Evolutionary conservation across 2,888 invertebrate genomes (phyloP).

Genomic region (Galeopsomyia nigrocyanea): DNA sequence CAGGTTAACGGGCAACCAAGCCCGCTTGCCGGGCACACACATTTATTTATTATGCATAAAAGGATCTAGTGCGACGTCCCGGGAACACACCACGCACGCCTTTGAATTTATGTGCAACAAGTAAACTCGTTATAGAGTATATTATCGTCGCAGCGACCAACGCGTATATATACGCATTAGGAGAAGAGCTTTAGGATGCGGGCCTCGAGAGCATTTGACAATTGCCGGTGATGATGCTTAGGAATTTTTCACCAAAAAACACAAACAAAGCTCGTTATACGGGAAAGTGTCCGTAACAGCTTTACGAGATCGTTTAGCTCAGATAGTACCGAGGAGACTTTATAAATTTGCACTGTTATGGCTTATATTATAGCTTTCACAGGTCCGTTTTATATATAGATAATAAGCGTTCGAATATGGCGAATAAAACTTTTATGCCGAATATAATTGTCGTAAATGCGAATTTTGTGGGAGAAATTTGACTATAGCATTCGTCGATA

Average conservation of each 20-base stretch:
- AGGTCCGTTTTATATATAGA: conserved; percentile 13
- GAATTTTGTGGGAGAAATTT: no score
- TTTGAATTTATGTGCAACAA: conserved; percentile 38
- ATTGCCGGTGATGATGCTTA: no score
- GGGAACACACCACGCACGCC: not conserved
- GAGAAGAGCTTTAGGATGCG: not conserved
- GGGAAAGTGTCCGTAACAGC: not conserved
- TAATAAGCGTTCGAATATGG: not conserved
- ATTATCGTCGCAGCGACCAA: not conserved
- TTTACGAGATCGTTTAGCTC: conserved; percentile 7
- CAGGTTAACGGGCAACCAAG: no score
- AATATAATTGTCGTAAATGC: no score
- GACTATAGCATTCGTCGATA: no score
- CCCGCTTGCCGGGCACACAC: not conserved
- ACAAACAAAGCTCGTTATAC: no score
- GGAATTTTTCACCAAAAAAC: no score
- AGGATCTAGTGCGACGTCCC: conserved; percentile 14
- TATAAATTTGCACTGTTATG: conserved; percentile 19
- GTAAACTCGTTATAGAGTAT: conserved; percentile 37
- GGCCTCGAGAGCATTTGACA: no score
- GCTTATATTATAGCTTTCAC: not conserved
- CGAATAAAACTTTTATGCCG: not conserved
- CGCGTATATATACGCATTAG: conserved; percentile 19
- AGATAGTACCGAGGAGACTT: not conserved
- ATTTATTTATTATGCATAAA: conserved; percentile 29